These are phyloP conservation scores for Drosophila paracracens DNA, from an alignment of 2,888 invertebrate species.

Conservation along the genomic window DNA sequence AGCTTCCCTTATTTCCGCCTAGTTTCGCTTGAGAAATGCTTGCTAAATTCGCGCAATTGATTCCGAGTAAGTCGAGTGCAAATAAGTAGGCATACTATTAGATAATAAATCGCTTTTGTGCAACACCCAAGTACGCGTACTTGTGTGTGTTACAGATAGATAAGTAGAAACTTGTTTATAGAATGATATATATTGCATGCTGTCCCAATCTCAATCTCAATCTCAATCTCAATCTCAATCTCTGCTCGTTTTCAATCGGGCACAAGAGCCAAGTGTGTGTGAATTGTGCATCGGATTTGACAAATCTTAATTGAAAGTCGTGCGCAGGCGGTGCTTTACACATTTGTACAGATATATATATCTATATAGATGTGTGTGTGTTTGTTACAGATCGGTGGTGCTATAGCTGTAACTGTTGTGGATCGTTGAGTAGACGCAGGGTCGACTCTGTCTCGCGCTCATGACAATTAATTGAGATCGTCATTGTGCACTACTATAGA, in stretches of 20 bases:
- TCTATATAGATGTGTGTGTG: neutral
- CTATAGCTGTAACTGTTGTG: neutral
- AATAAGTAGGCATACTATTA: neutral
- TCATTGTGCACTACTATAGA: constrained; percentile 19
- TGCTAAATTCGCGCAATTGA: neutral
- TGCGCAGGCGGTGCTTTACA: constrained; percentile 50
- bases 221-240: constrained; percentile 44
- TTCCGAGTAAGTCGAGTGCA: neutral
- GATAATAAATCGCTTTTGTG: neutral
- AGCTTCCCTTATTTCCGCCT: neutral
- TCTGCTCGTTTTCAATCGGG: constrained; percentile 56
- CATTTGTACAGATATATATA: neutral
- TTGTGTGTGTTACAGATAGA: constrained; percentile 4
- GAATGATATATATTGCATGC: constrained; percentile 33
- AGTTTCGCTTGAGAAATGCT: neutral
- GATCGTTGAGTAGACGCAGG: constrained; percentile 14
- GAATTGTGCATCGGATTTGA: constrained; percentile 79
- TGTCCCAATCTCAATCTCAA: constrained; percentile 38
- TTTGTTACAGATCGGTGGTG: constrained; percentile 32
- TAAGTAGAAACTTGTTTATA: constrained; percentile 14
- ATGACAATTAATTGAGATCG: constrained; percentile 75
- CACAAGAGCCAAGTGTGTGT: constrained; percentile 43
- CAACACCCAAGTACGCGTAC: neutral
- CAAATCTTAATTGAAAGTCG: constrained; percentile 81
- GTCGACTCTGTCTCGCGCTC: constrained; percentile 60